Base-by-base conservation (phyloP, 2,797 vertebrate species). In the Onychomys torridus region DNA sequence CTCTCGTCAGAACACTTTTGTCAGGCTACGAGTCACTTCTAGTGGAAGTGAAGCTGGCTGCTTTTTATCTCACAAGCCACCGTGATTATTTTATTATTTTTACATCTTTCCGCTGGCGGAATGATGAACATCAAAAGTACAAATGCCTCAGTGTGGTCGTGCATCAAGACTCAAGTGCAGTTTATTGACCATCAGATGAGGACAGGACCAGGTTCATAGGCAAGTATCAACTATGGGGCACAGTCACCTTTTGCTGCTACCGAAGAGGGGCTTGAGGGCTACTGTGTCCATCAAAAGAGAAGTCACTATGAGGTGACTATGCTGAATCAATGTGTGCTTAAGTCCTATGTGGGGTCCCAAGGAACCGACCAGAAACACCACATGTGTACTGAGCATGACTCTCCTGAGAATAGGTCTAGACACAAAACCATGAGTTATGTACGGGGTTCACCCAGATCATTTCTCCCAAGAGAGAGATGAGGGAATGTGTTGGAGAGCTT, bases 351-450 rank as follows among this genome's bases (percentile, higher is more conserved):
- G 46, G 17, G 1, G 11, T n/a, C n/a, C 46, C 17, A 40, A 79
- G 46, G 27, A 37, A 98, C 90, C 95, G 98, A 98, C 98, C 98
- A 97, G 98, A 87, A 37, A 98, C 97, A 97, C 97, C 95, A 97
- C 94, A 97, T 97, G 97, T 97, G 97, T 98, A 98, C 98, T 98
- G 97, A 97, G 98, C 97, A 94, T 97, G 90, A 98, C 98, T 98
- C 98, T 98, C 98, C 98, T 98, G 98, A 99, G 98, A 99, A 99
- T 97, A 8, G 73, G 96, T 96, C 98, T 97, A 93, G 95, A 97
- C 98, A 97, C 98, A 98, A 99, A 99, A 98, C 98, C 97, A 95
- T 97, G 98, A 98, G 98, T 99, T 99, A 98, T 98, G 98, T 52
- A 52, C 4, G 12, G 98, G 97, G 97, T 98, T 98, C 97, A 94